Evolutionary conservation across 2,888 invertebrate genomes (phyloP), one percentile per base, ranked within the genome.

Genomic region (Crossocerus cetratus): DNA sequence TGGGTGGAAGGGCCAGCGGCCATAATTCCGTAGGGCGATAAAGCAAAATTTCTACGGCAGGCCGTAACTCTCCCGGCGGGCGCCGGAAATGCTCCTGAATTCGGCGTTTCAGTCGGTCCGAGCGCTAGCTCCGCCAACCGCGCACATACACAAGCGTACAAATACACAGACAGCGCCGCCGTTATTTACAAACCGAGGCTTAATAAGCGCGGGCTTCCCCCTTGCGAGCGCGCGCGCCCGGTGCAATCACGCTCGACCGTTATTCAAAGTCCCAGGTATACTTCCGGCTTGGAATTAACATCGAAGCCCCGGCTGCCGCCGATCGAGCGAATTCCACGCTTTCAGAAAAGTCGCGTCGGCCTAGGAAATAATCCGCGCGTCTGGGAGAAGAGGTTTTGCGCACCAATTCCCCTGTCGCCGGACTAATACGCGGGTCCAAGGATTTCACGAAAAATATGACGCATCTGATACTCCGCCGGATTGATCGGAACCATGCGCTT

Each of bases 111-210:
- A 74, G 57, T 32, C 66, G 44, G 5, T 32, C 56, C 60, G 60
- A 44, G 60, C 13, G 22, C n/a, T n/a, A 60, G 23, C 42, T 56
- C 1, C 22, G 43, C 70, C 57, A 43, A 68, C 62, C 49, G 54
- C 23, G 11, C 44, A 55, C 32, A 32, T 4, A 4, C 11, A 32
- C 32, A 32, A 32, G 5, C 23, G 23, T 32, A 32, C 32, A 32
- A 32, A 8, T 11, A 11, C 32, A 32, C 32, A 32, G 8, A 20
- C 53, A 62, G 57, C 73, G 44, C 45, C 43, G 32, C 69, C 71
- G 74, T 82, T 81, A 81, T 81, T 79, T 79, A 81, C 64, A 81
- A 69, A 79, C 62, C 65, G 69, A 54, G 63, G 20, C 59, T 79
- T 82, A 78, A 82, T 82, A 81, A 82, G 76, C 74, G n/a, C 56